Percentiles rank a stretch among this genome's conserved stretches.
These are phyloP conservation scores for Allobates femoralis DNA, from an alignment of 2,797 vertebrate genomes.

Conservation along the genomic window DNA sequence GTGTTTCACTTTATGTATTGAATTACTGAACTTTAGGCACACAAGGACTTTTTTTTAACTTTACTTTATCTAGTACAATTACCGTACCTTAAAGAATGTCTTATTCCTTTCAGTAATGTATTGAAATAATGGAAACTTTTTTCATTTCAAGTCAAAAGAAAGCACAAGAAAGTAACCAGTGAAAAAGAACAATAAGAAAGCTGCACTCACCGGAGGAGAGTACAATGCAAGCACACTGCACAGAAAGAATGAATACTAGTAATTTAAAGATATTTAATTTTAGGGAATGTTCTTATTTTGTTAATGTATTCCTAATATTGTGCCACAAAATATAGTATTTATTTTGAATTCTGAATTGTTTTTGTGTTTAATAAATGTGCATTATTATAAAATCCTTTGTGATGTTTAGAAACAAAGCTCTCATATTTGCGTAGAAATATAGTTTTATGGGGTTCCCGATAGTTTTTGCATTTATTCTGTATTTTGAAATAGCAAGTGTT, in stretches of 20 bases:
- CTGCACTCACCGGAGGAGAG: neutral
- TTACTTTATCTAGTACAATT: too few species aligned
- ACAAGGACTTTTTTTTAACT: neutral
- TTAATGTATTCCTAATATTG: conserved; percentile 44
- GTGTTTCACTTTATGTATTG: too few species aligned
- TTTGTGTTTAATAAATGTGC: conserved; percentile 2
- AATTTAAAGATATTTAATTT: conserved; percentile 47
- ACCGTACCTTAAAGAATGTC: too few species aligned
- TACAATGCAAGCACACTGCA: neutral
- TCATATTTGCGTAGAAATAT: neutral
- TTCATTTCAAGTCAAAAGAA: neutral
- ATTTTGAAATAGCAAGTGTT: too few species aligned
- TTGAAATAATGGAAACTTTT: neutral
- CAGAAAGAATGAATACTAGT: neutral
- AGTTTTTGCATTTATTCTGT: too few species aligned
- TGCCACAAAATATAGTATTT: conserved; percentile 3
- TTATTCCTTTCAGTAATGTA: neutral
- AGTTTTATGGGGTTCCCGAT: neutral
- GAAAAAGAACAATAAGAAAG: neutral
- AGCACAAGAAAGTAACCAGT: neutral
- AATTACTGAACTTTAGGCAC: too few species aligned
- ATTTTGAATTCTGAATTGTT: neutral
- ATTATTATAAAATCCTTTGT: neutral
- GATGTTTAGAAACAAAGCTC: neutral
- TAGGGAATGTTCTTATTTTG: neutral